Conservation (phyloP, 2,113 vertebrate genomes). For the Gallinago paraguaiae region DNA sequence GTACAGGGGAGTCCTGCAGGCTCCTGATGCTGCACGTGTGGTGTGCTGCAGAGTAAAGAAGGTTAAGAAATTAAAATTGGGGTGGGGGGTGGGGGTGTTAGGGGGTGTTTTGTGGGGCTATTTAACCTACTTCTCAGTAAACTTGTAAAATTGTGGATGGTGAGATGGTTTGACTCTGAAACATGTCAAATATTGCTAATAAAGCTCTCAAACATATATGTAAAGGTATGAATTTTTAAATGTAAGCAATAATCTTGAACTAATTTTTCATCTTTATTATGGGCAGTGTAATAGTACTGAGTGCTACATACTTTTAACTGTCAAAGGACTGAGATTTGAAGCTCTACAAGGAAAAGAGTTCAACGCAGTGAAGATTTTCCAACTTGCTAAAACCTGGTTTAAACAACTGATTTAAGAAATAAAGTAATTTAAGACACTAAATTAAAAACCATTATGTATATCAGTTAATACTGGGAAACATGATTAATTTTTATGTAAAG, state of each 20-base stretch:
- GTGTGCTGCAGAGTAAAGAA: neutral
- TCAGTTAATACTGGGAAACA: neutral
- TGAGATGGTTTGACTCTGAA: neutral
- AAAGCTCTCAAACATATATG: neutral
- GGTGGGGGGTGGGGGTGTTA: too few species aligned
- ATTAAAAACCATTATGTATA: neutral
- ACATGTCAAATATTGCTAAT: neutral
- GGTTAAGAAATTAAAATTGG: neutral
- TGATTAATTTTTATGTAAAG: neutral
- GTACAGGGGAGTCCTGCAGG: neutral
- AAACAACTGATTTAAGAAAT: neutral
- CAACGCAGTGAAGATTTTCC: neutral
- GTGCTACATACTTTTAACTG: neutral
- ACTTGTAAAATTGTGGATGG: neutral
- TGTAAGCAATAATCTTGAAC: neutral
- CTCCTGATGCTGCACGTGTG: fast-evolving
- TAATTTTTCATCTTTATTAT: neutral
- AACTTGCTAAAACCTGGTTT: neutral
- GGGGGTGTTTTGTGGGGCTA: too few species aligned
- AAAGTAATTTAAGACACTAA: neutral
- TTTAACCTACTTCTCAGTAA: neutral
- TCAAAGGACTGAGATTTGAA: neutral
- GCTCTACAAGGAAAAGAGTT: neutral
- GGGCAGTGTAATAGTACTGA: neutral
- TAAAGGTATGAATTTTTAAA: neutral